Evolutionary conservation across 2,113 vertebrate species (phyloP).

Genomic region (Conger conger): DNA sequence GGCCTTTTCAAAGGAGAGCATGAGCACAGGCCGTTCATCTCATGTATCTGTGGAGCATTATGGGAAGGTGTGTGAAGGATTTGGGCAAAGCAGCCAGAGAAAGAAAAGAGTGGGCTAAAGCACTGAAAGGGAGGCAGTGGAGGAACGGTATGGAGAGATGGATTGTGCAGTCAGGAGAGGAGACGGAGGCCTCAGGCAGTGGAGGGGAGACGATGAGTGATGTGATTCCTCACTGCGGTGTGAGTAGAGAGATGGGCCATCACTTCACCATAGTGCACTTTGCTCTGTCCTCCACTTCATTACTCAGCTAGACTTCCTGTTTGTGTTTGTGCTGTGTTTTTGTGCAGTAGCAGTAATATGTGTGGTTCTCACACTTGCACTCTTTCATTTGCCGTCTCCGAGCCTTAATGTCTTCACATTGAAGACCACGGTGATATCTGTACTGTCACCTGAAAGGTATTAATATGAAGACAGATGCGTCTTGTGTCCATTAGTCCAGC

Average conservation of each 20-base stretch:
- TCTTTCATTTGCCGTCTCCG: not conserved
- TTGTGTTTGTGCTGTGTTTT: constrained; percentile 38
- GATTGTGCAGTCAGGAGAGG: too few relatives aligned
- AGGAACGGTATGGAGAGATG: not conserved
- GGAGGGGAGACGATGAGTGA: not conserved
- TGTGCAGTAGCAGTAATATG: constrained; percentile 12
- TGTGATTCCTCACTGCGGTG: constrained; percentile 20
- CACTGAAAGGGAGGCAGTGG: not conserved
- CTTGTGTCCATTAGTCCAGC: not conserved
- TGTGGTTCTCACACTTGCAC: not conserved
- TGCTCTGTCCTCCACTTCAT: constrained; percentile 20
- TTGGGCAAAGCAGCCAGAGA: not conserved
- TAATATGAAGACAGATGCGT: not conserved
- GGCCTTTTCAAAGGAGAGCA: not conserved
- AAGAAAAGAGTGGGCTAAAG: not conserved
- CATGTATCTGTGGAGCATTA: not conserved
- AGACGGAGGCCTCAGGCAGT: not conserved
- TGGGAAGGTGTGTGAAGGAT: not conserved
- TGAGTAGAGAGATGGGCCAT: constrained; percentile 41
- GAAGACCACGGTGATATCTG: not conserved
- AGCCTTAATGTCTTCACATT: not conserved
- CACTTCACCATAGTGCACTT: constrained; percentile 37
- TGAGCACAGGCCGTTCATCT: not conserved
- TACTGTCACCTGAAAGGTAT: not conserved
- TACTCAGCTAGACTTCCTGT: constrained; percentile 43